These are phyloP conservation scores for Falco berigora DNA, from an alignment of 2,797 vertebrate species.

Conservation along the genomic window DNA sequence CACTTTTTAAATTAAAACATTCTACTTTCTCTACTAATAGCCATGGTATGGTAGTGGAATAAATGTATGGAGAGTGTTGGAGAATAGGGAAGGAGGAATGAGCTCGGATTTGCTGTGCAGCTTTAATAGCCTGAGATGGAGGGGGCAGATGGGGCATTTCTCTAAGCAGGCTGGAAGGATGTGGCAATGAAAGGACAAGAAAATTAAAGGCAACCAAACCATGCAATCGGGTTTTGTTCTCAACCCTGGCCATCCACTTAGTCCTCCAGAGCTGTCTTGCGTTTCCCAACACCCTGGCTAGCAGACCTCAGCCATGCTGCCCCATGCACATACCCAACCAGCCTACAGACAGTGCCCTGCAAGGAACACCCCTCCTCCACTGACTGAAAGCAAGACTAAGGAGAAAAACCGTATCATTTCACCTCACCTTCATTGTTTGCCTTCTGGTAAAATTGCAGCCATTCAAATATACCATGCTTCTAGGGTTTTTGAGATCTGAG, in stretches of 20 bases:
- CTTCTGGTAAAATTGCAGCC: background rate
- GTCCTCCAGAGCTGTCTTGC: background rate
- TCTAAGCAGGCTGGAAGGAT: slow-evolving; percentile 23
- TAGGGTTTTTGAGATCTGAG: background rate
- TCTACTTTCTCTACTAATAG: background rate
- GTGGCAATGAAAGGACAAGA: slow-evolving; percentile 31
- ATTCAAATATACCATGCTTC: background rate
- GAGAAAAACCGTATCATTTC: background rate
- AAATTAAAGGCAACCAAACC: slow-evolving; percentile 3
- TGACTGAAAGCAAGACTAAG: background rate
- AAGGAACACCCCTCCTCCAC: background rate
- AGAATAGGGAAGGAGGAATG: slow-evolving; percentile 27
- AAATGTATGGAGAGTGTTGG: slow-evolving; percentile 52
- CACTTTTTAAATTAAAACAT: background rate
- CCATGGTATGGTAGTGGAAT: slow-evolving; percentile 34
- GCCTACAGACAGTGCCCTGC: background rate
- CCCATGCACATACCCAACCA: background rate
- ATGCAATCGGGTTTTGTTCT: background rate
- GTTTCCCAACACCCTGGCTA: background rate
- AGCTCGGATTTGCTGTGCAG: background rate
- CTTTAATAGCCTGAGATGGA: slow-evolving; percentile 34
- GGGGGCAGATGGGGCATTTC: background rate
- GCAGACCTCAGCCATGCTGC: background rate
- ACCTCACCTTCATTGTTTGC: background rate
- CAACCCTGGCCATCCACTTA: slow-evolving; percentile 15